Conservation (phyloP, 2,888 invertebrate genomes). For the Tenthredo scrophulariae region DNA sequence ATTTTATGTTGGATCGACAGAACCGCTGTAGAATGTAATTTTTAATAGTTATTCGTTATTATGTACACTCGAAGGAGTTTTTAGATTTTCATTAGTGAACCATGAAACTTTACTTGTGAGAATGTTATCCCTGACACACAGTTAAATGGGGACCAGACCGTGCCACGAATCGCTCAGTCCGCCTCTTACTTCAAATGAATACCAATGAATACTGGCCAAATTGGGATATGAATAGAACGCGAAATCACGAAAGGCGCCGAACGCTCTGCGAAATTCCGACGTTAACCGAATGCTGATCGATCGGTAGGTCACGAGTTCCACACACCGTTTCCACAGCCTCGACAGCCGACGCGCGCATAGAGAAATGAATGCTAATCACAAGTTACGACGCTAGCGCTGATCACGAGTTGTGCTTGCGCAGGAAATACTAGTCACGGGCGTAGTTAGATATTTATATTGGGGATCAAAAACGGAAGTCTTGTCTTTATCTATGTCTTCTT, state of each 20-base stretch:
- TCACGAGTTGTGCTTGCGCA: slow-evolving; percentile 18
- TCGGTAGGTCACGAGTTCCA: slow-evolving; percentile 24
- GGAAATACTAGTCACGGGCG: background rate
- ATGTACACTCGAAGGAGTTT: background rate
- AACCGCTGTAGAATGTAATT: slow-evolving; percentile 9
- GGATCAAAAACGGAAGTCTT: background rate
- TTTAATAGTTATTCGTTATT: background rate
- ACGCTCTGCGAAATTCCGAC: background rate
- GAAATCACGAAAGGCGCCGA: slow-evolving; percentile 5
- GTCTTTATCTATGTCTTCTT: background rate
- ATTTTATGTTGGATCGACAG: slow-evolving; percentile 78
- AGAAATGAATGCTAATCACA: background rate
- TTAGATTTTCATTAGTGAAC: slow-evolving; percentile 4
- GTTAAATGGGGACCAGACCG: background rate
- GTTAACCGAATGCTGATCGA: slow-evolving; percentile 38
- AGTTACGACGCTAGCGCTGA: background rate
- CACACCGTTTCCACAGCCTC: slow-evolving; percentile 6
- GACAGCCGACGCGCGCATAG: slow-evolving; percentile 2
- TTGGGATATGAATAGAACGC: slow-evolving; percentile 34
- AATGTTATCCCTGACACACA: background rate
- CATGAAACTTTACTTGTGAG: background rate
- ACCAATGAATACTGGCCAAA: slow-evolving; percentile 20
- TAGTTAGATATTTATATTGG: background rate
- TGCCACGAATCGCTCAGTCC: background rate
- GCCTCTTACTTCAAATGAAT: slow-evolving; percentile 7